A percentile compares a stretch with the other conserved stretches of the same genome.
Conservation (phyloP, 1,140 invertebrate species). For the Bombus terrestris region DNA sequence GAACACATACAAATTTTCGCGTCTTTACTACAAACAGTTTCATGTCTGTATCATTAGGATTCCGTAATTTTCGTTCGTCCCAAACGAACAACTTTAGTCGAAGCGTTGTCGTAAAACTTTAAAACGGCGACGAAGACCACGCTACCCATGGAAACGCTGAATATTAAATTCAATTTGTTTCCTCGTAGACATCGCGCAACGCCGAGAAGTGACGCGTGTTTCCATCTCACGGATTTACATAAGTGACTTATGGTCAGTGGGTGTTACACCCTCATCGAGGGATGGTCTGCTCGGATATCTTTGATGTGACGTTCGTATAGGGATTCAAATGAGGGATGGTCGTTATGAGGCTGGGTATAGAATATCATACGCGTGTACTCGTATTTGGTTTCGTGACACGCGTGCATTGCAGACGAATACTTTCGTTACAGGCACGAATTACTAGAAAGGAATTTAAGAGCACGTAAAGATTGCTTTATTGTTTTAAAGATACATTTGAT, state of each 20-base stretch:
- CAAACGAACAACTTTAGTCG: no score
- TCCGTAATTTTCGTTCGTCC: background rate
- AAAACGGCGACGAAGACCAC: background rate
- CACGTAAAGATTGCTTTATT: background rate
- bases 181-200: slow-evolving; percentile 39
- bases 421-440: slow-evolving; percentile 18
- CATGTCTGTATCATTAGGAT: background rate
- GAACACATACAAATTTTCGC: background rate
- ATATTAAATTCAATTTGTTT: slow-evolving; percentile 67
- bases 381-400: slow-evolving; percentile 59
- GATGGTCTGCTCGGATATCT: slow-evolving; percentile 66
- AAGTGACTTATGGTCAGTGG: slow-evolving; percentile 74
- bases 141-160: slow-evolving; percentile 23
- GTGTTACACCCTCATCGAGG: slow-evolving; percentile 53
- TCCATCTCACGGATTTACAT: slow-evolving; percentile 71
- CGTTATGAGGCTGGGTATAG: slow-evolving; percentile 62
- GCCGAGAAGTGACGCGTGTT: slow-evolving; percentile 55
- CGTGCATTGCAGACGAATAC: background rate
- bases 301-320: slow-evolving; percentile 71
- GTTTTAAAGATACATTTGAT: no score
- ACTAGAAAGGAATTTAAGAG: background rate
- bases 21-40: background rate
- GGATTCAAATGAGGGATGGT: slow-evolving; percentile 71
- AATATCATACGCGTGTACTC: slow-evolving; percentile 66
- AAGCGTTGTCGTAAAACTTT: background rate